Evolutionary conservation across 2,888 invertebrate genomes (phyloP), one percentile per base, ranked within the genome.

Genomic region (Rhagonycha fulva): DNA sequence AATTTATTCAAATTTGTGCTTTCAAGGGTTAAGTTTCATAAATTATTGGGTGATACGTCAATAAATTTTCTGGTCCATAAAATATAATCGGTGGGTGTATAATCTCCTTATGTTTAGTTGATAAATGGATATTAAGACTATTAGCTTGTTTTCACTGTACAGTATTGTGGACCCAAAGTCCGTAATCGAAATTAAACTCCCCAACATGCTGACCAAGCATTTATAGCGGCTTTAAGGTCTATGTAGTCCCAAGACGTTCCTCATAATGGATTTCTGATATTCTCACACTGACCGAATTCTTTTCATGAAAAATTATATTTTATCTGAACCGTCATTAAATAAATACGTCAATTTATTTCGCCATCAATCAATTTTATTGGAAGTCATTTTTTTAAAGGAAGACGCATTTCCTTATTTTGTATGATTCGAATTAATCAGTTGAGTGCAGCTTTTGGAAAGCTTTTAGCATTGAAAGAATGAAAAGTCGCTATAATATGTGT

Each of bases 251-350:
- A 76, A 74, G 76, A 76, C 73, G 71, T 66, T 74, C 10, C 23
- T 23, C 28, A 28, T 76, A 76, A 76, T 74, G 71, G 74, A 74
- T 76, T 74, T 76, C 71, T 60, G 71, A 74, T 74, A 76, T 69
- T 76, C 76, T 74, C 74, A 68, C 28, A 76, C 74, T 76, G 76
- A 76, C 76, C 76, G 76, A 74, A 71, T 74, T 76, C 74, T 74
- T 71, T n/a, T 71, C 14, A 12, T 47, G 12, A 63, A 69, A 76
- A 76, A 72, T 76, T 47, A 47, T 47, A 47, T 47, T 47, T 47
- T 47, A 47, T 47, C 47, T 47, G 7, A 47, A 47, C 47, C 47
- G 47, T 47, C 47, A 47, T 47, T 47, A 47, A 47, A 47, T 47
- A 47, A 47, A 47, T 47, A 47, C 47, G 47, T 47, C 47, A 47